Evolutionary conservation across 2,888 invertebrate species (phyloP).

Genomic region (Hecatera dysodea): DNA sequence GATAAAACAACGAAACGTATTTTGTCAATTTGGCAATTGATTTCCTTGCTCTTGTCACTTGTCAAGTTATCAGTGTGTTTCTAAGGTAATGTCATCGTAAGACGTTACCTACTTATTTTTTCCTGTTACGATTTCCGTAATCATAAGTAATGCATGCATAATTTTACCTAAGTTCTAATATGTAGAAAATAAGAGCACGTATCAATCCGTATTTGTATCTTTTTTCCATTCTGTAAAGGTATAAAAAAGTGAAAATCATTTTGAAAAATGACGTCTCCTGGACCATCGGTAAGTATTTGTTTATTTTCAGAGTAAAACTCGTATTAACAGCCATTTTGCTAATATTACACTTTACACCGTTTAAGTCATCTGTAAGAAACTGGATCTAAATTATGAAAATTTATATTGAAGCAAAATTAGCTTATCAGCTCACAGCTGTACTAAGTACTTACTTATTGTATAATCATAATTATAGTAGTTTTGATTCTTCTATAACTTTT

Average conservation of each 20-base stretch:
- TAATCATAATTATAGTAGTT: no score
- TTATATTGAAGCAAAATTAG: background rate
- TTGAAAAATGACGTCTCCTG: slow-evolving; percentile 69
- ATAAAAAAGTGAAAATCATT: slow-evolving; percentile 21
- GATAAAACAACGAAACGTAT: slow-evolving; percentile 18
- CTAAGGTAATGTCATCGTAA: background rate
- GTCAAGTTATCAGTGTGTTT: no score
- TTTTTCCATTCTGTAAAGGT: background rate
- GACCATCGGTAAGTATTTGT: slow-evolving; percentile 67
- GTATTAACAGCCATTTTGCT: background rate
- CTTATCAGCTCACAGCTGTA: slow-evolving; percentile 19
- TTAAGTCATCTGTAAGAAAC: background rate
- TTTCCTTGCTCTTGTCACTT: slow-evolving; percentile 6
- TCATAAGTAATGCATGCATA: background rate
- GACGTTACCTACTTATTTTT: background rate
- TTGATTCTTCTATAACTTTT: no score
- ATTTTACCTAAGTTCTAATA: slow-evolving; percentile 47
- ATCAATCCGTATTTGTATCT: background rate
- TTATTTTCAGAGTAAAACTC: slow-evolving; percentile 22
- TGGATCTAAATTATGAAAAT: background rate
- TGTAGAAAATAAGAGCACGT: slow-evolving; percentile 23
- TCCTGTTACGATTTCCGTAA: background rate
- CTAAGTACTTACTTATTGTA: background rate
- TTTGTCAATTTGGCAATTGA: slow-evolving; percentile 38
- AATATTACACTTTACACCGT: background rate